Percentiles rank a stretch among this genome's conserved stretches.
Conservation (phyloP, 2,113 vertebrate species). For the Tichodroma muraria region DNA sequence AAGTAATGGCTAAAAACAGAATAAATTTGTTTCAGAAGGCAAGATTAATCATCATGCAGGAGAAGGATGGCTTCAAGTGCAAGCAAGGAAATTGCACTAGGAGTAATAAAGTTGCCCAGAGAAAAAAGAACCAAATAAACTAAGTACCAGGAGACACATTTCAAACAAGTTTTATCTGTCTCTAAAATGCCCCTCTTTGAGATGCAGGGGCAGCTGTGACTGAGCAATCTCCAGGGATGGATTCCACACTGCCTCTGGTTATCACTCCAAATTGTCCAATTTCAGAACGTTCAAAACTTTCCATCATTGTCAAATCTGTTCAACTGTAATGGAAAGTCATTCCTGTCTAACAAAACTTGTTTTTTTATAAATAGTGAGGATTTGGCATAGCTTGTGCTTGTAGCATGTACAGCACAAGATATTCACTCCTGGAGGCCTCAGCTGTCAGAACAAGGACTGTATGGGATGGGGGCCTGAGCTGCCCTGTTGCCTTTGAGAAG, state of each 20-base stretch:
- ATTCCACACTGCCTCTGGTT: background rate
- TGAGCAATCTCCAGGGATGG: background rate
- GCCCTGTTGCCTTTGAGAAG: background rate
- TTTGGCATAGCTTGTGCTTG: background rate
- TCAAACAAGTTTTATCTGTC: background rate
- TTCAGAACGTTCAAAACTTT: background rate
- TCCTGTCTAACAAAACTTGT: background rate
- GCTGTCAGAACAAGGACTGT: background rate
- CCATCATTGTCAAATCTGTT: background rate
- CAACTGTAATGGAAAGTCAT: background rate
- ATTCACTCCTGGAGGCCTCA: background rate
- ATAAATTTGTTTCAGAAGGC: background rate
- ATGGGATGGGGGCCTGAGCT: background rate
- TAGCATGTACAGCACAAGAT: background rate
- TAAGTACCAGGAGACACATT: background rate
- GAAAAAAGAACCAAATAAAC: background rate
- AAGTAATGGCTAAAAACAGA: background rate
- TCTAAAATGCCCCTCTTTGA: background rate
- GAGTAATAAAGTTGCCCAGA: background rate
- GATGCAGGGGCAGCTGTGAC: accelerated
- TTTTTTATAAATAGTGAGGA: background rate
- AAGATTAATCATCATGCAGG: background rate
- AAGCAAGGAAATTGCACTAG: background rate
- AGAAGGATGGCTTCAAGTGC: background rate
- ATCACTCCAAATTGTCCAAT: background rate